These are phyloP conservation scores for Ardeotis arabs DNA, from an alignment of 2,113 vertebrate genomes.

Conservation along the genomic window DNA sequence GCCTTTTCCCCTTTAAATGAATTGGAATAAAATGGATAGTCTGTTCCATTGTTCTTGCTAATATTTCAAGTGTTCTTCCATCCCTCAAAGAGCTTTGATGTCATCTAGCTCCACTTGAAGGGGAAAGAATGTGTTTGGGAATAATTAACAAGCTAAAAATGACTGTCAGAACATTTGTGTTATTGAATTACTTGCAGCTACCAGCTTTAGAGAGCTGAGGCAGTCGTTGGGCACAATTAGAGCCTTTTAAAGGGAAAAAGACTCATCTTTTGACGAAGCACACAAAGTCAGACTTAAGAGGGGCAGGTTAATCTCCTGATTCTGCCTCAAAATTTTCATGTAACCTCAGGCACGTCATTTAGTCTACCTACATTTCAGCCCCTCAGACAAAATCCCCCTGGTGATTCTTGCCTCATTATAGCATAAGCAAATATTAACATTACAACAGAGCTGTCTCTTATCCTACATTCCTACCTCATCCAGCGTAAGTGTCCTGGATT, in stretches of 20 bases:
- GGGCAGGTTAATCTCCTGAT: background rate
- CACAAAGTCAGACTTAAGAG: background rate
- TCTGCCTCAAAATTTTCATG: background rate
- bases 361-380: background rate
- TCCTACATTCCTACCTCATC: conserved; percentile 42
- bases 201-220: conserved; percentile 35
- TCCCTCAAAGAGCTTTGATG: conserved; percentile 62
- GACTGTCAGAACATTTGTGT: conserved; percentile 60
- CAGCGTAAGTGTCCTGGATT: conserved; percentile 15
- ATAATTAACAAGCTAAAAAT: conserved; percentile 71
- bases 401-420: background rate
- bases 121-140: conserved; percentile 66
- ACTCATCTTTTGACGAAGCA: background rate
- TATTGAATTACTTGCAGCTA: conserved; percentile 65
- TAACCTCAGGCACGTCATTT: background rate
- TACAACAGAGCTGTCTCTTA: conserved; percentile 40
- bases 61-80: conserved; percentile 53
- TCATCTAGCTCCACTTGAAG: conserved; percentile 63
- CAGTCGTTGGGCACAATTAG: background rate
- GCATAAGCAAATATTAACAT: conserved; percentile 39
- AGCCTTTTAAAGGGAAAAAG: conserved; percentile 35
- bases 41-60: conserved; percentile 57
- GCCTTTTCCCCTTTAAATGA: conserved; percentile 35
- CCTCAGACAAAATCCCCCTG: background rate
- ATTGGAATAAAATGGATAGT: conserved; percentile 14